Evolutionary conservation across 2,888 invertebrate genomes (phyloP).

Genomic region (Lingula anatina): DNA sequence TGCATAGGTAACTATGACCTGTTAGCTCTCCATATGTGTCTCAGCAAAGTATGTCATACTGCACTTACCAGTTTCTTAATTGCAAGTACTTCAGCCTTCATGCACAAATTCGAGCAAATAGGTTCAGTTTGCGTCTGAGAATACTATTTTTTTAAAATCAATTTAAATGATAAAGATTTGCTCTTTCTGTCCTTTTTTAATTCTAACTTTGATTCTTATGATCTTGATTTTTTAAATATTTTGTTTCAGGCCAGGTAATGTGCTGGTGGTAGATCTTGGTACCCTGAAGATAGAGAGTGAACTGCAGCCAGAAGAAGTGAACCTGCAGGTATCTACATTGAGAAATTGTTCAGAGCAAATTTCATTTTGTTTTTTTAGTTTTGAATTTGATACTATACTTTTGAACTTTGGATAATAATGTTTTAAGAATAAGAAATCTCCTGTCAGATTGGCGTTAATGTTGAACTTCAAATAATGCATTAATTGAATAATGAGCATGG

Average conservation of each 20-base stretch:
- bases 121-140: neutral
- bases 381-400: no score
- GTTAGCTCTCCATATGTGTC: no score
- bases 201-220: neutral
- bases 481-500: no score
- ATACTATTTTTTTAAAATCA: neutral
- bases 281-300: slow-evolving; percentile 68
- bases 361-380: neutral
- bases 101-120: no score
- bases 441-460: no score
- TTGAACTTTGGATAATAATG: no score
- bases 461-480: no score
- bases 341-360: slow-evolving; percentile 1
- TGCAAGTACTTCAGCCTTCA: no score
- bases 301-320: slow-evolving; percentile 63
- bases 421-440: no score
- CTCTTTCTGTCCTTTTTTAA: neutral
- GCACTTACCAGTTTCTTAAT: no score
- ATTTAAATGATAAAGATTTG: neutral
- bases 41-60: no score
- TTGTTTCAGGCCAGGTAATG: slow-evolving; percentile 59
- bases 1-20: slow-evolving; percentile 52
- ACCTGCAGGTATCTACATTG: slow-evolving; percentile 62
- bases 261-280: slow-evolving; percentile 70
- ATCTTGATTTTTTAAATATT: neutral